These are phyloP conservation scores for Furnarius figulus DNA, from an alignment of 2,113 vertebrate genomes.

Conservation along the genomic window DNA sequence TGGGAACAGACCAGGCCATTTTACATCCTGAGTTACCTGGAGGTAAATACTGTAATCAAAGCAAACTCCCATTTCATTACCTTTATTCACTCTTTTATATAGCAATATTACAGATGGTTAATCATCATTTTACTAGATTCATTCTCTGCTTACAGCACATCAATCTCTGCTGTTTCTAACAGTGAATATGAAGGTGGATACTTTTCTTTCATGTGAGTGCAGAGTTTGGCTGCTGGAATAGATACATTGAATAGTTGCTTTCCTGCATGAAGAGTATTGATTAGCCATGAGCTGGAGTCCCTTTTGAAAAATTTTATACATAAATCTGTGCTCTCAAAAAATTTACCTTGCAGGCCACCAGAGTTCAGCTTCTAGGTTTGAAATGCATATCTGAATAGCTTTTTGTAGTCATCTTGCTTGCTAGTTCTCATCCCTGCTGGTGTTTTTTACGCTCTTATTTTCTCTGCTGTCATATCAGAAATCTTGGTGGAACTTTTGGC, in stretches of 20 bases:
- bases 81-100: neutral
- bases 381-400: neutral
- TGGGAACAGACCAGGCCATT: neutral
- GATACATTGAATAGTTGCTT: neutral
- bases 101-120: neutral
- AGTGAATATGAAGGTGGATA: neutral
- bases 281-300: neutral
- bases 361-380: neutral
- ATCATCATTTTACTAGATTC: neutral
- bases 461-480: neutral
- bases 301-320: neutral
- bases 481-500: neutral
- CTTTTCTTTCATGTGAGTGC: neutral
- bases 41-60: neutral
- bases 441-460: neutral
- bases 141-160: neutral
- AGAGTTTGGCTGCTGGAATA: neutral
- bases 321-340: neutral
- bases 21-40: neutral
- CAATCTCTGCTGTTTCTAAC: neutral
- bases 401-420: neutral
- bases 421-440: neutral
- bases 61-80: neutral
- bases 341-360: neutral
- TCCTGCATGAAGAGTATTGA: neutral